Evolutionary conservation across 2,113 vertebrate species (phyloP).

Genomic region (Psittacula cyanocephala): DNA sequence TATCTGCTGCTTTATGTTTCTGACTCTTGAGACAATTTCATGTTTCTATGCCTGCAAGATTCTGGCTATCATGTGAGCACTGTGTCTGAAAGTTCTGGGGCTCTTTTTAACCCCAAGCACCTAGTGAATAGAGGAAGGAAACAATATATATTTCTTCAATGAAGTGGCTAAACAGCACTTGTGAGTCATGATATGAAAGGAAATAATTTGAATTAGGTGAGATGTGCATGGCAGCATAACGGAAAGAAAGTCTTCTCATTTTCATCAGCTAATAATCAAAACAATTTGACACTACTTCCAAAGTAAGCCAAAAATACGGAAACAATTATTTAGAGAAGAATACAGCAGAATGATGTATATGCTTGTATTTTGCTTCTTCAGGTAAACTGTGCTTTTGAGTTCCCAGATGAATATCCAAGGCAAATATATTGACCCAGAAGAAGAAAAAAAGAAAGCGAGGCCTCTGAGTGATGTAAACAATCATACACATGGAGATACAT

Average conservation of each 20-base stretch:
- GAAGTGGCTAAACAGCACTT: constrained; percentile 62
- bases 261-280: constrained; percentile 77
- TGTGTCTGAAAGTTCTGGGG: neutral
- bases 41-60: neutral
- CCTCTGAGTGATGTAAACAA: neutral
- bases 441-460: neutral
- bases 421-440: constrained; percentile 1
- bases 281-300: constrained; percentile 67
- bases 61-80: neutral
- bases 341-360: constrained; percentile 42
- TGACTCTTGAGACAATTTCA: neutral
- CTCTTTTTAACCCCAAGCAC: neutral
- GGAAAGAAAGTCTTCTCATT: constrained; percentile 61
- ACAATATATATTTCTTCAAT: constrained; percentile 25
- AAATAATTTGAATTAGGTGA: constrained; percentile 72
- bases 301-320: constrained; percentile 73
- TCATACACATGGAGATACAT: neutral
- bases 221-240: constrained; percentile 49
- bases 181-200: constrained; percentile 54
- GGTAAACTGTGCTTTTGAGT: constrained; percentile 58
- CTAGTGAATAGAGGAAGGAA: constrained; percentile 1
- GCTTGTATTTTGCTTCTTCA: constrained; percentile 63
- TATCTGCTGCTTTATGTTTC: neutral
- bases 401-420: constrained; percentile 12
- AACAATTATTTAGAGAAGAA: constrained; percentile 73